Evolutionary conservation across 2,888 invertebrate species (phyloP), one percentile per base, ranked within the genome.

Genomic region (Xestia rhomboidea): DNA sequence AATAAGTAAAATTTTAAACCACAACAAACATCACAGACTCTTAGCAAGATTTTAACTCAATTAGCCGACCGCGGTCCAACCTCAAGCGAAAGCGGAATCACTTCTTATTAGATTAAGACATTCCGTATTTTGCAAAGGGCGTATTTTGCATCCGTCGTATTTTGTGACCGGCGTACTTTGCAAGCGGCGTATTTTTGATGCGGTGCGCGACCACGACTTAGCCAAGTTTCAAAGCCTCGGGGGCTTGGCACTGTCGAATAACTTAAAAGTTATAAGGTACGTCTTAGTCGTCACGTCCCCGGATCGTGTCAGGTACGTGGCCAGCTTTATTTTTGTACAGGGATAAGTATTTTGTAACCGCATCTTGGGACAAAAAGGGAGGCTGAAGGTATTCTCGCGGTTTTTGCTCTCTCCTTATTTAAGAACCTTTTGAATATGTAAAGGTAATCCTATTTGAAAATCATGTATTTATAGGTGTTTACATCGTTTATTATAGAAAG

Each of bases 181-280:
- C 81, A 89, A 89, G 87, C 90, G 86, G 89, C 87, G 85, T 92
- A 91, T 92, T 92, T 92, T 93, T 92, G 92, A 90, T 91, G 91
- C 91, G 92, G 91, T 84, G 83, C 73, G 87, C 88, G 88, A 92
- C 93, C 92, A 83, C 93, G 90, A 90, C 91, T 92, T 89, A 91
- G 85, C 87, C 81, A 84, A 92, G 87, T 91, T 90, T 72, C 86
- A 88, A 91, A 91, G 90, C 89, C 87, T 82, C 73, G 77, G 82
- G 84, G 87, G 82, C 83, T 84, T 81, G 72, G 86, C 77, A 80
- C 84, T 89, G 89, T 90, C 88, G 92, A 91, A 92, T 92, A 91
- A 92, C 91, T 92, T 91, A 90, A 92, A 92, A 92, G 88, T 92
- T 92, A 73, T 84, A 83, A 83, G 79, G 86, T 84, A 85, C 81